A percentile compares a stretch with the other conserved stretches of the same genome.
phyloP scores from a whole-genome alignment of 2,797 vertebrate genomes.

The Hypotaenidia okinawae region DNA sequence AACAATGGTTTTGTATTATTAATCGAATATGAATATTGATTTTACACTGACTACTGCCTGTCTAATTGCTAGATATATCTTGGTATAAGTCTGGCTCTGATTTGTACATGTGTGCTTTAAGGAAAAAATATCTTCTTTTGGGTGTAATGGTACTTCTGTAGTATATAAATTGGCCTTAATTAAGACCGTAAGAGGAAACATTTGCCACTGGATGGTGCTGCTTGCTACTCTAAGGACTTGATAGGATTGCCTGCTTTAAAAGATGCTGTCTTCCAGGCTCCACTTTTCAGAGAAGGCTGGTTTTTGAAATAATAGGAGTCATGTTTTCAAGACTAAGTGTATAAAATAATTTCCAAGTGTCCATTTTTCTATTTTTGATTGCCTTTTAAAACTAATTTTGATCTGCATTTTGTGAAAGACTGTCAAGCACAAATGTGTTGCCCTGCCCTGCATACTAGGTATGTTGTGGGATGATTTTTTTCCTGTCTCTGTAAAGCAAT shows the following conservation, averaged over 20 bases:
- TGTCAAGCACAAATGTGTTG: neutral
- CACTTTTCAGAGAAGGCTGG: neutral
- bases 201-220: constrained; percentile 66
- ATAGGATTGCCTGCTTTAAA: neutral
- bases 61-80: neutral
- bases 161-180: neutral
- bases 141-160: neutral
- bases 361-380: neutral
- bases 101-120: neutral
- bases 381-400: constrained; percentile 17
- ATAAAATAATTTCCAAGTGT: constrained; percentile 8
- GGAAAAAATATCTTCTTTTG: neutral
- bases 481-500: neutral
- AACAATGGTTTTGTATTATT: neutral
- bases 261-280: neutral
- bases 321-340: neutral
- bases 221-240: constrained; percentile 15
- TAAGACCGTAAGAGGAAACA: neutral
- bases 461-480: neutral
- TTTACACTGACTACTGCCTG: neutral
- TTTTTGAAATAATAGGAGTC: neutral
- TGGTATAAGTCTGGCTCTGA: neutral
- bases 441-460: neutral
- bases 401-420: neutral
- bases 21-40: constrained; percentile 8